These are phyloP conservation scores for Parapristionchus giblindavisi DNA, from an alignment of 2,888 invertebrate genomes.

Conservation along the genomic window DNA sequence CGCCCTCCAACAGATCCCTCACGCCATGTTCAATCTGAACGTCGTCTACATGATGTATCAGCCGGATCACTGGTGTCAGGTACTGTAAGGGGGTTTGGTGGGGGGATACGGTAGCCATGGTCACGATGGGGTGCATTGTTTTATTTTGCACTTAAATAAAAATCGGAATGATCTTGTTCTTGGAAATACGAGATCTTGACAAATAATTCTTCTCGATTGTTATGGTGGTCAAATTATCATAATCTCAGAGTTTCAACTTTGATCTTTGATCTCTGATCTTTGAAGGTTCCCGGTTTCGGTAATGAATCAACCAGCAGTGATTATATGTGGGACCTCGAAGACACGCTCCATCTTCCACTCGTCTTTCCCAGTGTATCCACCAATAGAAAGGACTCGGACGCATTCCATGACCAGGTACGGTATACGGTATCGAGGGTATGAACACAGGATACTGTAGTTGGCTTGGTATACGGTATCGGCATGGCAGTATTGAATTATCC, in stretches of 20 bases:
- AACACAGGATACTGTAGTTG: background rate
- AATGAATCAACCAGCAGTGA: conserved; percentile 48
- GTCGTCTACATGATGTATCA: conserved; percentile 69
- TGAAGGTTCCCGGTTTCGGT: conserved; percentile 60
- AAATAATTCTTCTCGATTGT: too few species aligned
- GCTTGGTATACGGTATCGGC: background rate
- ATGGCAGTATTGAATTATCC: background rate
- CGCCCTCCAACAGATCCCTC: conserved; percentile 69
- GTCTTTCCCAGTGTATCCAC: conserved; percentile 57
- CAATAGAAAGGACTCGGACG: conserved; percentile 49
- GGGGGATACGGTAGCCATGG: conserved; percentile 1
- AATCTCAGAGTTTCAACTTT: background rate
- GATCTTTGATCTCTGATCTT: background rate
- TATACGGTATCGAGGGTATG: background rate
- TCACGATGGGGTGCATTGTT: too few species aligned
- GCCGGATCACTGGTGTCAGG: conserved; percentile 63
- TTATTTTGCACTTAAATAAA: too few species aligned
- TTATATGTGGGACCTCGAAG: conserved; percentile 55
- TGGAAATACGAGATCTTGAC: too few species aligned
- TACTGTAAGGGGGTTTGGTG: conserved; percentile 9
- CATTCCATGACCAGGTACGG: conserved; percentile 57
- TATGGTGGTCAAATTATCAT: too few species aligned
- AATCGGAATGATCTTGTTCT: too few species aligned
- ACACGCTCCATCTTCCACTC: conserved; percentile 56
- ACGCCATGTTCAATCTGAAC: conserved; percentile 69